Evolutionary conservation across 2,797 vertebrate species (phyloP), one percentile per base, ranked within the genome.

Genomic region (Cyclura pinguis): DNA sequence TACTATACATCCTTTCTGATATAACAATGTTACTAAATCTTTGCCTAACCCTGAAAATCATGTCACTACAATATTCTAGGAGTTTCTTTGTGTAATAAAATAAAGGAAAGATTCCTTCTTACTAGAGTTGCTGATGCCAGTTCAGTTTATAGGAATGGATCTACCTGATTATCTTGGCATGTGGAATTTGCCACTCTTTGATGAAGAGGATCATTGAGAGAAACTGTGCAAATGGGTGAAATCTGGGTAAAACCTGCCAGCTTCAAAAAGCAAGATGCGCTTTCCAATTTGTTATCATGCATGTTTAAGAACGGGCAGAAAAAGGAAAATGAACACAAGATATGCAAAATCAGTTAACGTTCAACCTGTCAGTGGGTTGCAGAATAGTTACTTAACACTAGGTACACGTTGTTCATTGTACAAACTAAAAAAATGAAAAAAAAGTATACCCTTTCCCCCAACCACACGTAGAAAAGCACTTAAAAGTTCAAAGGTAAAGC

Each of bases 321-420:
- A 95, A 94, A 80, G 78, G 92, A 96, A 94, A 96, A 94, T 94
- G 95, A 97, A 98, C 98, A 98, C 98, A 98, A 99, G 98, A 98
- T 98, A 99, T 98, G 98, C 98, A 99, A 98, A 99, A 98, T 95
- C 97, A 97, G 96, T 95, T 88, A 90, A 96, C 83, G 93, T 96
- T 96, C 95, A 96, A 95, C 94, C 96, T 95, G 93, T 94, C 93
- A 92, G 93, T 96, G 95, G 95, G 91, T 78, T 93, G 95, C 94
- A 96, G 96, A 93, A 92, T 94, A 97, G 93, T 93, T 96, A 96
- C 94, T 96, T 93, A 87, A 96, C 94, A 97, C 90, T 81, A 96
- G 96, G 93, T 96, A 97, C 93, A 96, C 90, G 95, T 95, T 96
- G 97, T 96, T 96, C 94, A 93, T 95, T 84, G 91, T 96, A 95